Percentiles rank a stretch among this genome's conserved stretches.
phyloP scores from a whole-genome alignment of 2,797 vertebrate genomes.

The Sciurus carolinensis region DNA sequence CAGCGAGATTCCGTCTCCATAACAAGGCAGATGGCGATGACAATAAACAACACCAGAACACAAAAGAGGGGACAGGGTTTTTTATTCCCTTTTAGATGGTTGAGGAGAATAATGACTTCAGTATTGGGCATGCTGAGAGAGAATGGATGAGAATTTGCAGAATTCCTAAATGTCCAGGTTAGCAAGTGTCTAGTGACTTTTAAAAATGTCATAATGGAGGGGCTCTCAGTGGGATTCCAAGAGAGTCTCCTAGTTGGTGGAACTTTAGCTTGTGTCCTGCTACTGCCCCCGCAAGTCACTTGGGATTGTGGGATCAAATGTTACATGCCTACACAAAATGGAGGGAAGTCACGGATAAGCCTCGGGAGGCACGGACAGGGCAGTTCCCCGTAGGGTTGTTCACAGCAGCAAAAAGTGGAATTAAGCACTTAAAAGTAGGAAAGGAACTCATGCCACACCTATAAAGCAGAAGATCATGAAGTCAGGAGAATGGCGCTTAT shows the following conservation, averaged over 20 bases:
- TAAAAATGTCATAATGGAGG: background rate
- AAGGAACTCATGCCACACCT: background rate
- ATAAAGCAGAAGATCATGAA: background rate
- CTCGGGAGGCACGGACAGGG: background rate
- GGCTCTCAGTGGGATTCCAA: background rate
- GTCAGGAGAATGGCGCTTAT: background rate
- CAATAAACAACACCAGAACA: background rate
- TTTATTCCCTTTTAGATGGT: background rate
- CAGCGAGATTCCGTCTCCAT: accelerated
- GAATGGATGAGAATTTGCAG: background rate
- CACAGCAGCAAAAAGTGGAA: background rate
- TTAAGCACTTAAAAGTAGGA: background rate
- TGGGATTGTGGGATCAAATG: background rate
- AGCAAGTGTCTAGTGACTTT: background rate
- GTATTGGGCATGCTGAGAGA: background rate
- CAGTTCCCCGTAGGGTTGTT: background rate
- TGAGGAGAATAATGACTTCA: background rate
- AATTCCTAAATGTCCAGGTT: slow-evolving; percentile 25
- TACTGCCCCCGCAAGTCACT: background rate
- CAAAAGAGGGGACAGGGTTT: background rate
- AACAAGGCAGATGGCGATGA: background rate
- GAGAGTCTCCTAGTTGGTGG: background rate
- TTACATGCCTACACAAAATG: background rate
- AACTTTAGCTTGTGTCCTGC: background rate
- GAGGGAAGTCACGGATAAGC: background rate